Evolutionary conservation across 2,888 invertebrate species (phyloP), one percentile per base, ranked within the genome.

Genomic region (Argynnis bischoffii): DNA sequence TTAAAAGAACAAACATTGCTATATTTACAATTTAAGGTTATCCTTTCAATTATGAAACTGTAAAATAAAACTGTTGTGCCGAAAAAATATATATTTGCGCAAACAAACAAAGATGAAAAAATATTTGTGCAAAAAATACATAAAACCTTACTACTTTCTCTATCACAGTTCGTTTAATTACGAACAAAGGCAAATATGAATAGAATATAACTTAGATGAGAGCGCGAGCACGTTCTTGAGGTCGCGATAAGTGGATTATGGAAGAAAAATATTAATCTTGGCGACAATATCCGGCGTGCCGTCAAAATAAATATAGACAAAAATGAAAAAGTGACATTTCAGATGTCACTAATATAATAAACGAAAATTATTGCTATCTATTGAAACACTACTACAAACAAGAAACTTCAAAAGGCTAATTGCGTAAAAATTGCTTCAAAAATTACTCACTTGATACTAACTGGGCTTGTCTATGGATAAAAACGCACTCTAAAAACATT

Each of bases 191-290:
- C 31, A 51, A 48, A 61, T 16, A 51, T 51, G 18, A 61, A 61
- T 21, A 16, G 16, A 13, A 11, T 41, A n/a, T 56, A 13, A 56
- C 50, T 35, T 41, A 51, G 18, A 51, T 53, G 16, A 18, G 8
- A 61, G 8, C 26, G 48, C 53, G 18, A 51, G 41, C 31, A 61
- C 61, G n/a, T 51, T 16, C n/a, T 61, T 21, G 35, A 47, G 61
- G 55, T 55, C 55, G 50, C 55, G 48, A 55, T 66, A 66, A 66
- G 55, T 66, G 66, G 66, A 61, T 61, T 61, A 61, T 50, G 31
- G 60, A 55, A 55, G 60, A 61, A 68, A 53, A 64, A 68, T 68
- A 68, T 68, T 64, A 68, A 64, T 68, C 51, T 60, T 60, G 54
- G 54, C 64, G 26, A 60, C 57, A 68, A 68, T 68, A 68, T 68